A percentile compares a stretch with the other conserved stretches of the same genome.
Evolutionary conservation across 2,113 vertebrate genomes (phyloP).

Genomic region (Urocolius indicus): DNA sequence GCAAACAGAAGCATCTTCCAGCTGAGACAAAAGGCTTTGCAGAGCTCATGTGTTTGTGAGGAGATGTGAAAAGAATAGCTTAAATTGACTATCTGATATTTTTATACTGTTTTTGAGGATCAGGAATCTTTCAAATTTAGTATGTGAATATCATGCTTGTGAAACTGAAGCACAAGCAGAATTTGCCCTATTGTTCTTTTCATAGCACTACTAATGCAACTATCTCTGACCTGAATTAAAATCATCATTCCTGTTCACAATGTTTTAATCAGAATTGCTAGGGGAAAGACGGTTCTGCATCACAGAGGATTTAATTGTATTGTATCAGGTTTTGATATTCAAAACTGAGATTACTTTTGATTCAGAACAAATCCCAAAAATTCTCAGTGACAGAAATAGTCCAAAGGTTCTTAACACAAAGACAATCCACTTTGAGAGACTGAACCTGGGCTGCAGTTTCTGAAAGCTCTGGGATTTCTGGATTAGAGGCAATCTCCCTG

Average conservation of each 20-base stretch:
- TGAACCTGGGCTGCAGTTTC: constrained; percentile 11
- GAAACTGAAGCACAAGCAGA: constrained; percentile 49
- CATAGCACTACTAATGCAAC: background rate
- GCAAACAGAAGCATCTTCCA: constrained; percentile 72
- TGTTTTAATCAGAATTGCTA: background rate
- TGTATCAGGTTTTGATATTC: background rate
- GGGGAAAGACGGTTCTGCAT: background rate
- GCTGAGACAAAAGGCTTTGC: constrained; percentile 63
- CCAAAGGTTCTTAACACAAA: constrained; percentile 26
- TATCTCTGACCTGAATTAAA: constrained; percentile 23
- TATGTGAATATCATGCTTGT: constrained; percentile 41
- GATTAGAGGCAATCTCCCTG: constrained; percentile 64
- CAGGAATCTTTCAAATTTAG: constrained; percentile 57
- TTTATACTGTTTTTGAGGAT: constrained; percentile 29
- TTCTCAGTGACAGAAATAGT: constrained; percentile 2
- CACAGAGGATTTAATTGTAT: constrained; percentile 31
- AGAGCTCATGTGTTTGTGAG: constrained; percentile 47
- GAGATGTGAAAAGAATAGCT: constrained; percentile 69
- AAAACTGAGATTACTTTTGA: constrained; percentile 33
- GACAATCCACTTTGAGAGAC: constrained; percentile 14
- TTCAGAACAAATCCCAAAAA: constrained; percentile 37
- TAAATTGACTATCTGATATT: constrained; percentile 74
- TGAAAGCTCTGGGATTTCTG: constrained; percentile 54
- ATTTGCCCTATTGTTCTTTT: constrained; percentile 8
- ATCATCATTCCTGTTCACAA: background rate